These are phyloP conservation scores for Micrasema minimum DNA, from an alignment of 1,140 invertebrate species.

Conservation along the genomic window DNA sequence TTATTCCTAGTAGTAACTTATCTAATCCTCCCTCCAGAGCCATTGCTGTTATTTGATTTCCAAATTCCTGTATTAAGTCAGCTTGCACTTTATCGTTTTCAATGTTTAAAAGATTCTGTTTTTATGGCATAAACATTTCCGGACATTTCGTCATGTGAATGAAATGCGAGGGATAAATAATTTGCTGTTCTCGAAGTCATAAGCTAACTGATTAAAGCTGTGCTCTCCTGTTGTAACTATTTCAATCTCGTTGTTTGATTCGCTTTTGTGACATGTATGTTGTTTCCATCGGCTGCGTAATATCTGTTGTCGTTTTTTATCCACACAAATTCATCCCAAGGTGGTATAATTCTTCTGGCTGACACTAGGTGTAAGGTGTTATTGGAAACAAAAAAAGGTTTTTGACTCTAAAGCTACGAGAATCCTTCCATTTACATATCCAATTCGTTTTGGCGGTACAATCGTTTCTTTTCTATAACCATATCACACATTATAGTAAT, in stretches of 20 bases:
- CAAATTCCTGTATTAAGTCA: background rate
- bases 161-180: slow-evolving; percentile 36
- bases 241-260: slow-evolving; percentile 27
- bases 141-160: slow-evolving; percentile 5
- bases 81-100: no score
- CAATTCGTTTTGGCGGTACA: slow-evolving; percentile 17
- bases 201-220: slow-evolving; percentile 32
- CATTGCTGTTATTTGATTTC: slow-evolving; percentile 5
- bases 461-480: background rate
- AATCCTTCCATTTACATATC: slow-evolving; percentile 1
- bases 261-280: slow-evolving; percentile 16
- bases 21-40: background rate
- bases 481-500: slow-evolving; percentile 1
- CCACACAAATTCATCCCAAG: slow-evolving; percentile 30
- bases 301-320: slow-evolving; percentile 33
- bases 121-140: slow-evolving; percentile 26
- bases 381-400: slow-evolving; percentile 1
- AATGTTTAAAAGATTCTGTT: slow-evolving; percentile 12
- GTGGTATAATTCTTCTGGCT: slow-evolving; percentile 1
- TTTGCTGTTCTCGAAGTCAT: slow-evolving; percentile 1
- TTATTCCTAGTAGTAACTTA: slow-evolving; percentile 21
- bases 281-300: slow-evolving; percentile 21
- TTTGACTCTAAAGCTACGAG: background rate
- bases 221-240: slow-evolving; percentile 33
- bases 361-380: background rate